Evolutionary conservation across 2,113 vertebrate genomes (phyloP), one percentile per base, ranked within the genome.

Genomic region (Sylvietta virens): DNA sequence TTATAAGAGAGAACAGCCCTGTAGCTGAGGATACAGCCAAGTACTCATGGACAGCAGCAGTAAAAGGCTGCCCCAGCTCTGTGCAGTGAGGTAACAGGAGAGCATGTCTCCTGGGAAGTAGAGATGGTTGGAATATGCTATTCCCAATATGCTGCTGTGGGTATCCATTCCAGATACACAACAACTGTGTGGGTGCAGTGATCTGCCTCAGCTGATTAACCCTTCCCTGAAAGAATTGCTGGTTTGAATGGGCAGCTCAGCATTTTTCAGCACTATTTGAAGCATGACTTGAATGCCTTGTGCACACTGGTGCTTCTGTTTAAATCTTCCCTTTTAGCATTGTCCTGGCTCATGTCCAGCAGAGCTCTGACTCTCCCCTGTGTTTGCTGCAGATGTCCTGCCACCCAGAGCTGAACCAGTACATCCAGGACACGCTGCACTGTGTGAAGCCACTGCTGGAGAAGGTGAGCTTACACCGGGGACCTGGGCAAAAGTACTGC

Each of bases 371-470:
- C 51, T 44, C 9, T 62, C 96, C 57, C 15, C 86, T 70, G 51
- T 95, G 45, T 86, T 82, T 97, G 42, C 44, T 85, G 1, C 94
- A 99, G 99, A 99, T 99, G 99, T 99, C 99, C 80, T 99, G 99
- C 89, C 99, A 99, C 78, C 99, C 99, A 0, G 99, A 99, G 94
- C 95, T 99, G 94, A 99, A 99, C 86, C 99, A 98, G 88, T 99
- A 99, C 57, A 99, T 99, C 78, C 99, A 99, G 97, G 99, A 99
- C 82, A 99, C 99, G 0, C 97, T 99, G 76, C 99, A 99, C 74
- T 99, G 99, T n/a, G 97, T 99, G 9, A 99, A 99, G 96, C 99
- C 99, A 0, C 98, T 99, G 58, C 98, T 99, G 13, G 99, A 99
- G 95, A 99, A 99, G 99, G 99, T 99, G 90, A 98, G 97, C 48